A percentile compares a stretch with the other conserved stretches of the same genome.
Conservation (phyloP, 1,140 invertebrate species). For the Medauroidea extradentata region DNA sequence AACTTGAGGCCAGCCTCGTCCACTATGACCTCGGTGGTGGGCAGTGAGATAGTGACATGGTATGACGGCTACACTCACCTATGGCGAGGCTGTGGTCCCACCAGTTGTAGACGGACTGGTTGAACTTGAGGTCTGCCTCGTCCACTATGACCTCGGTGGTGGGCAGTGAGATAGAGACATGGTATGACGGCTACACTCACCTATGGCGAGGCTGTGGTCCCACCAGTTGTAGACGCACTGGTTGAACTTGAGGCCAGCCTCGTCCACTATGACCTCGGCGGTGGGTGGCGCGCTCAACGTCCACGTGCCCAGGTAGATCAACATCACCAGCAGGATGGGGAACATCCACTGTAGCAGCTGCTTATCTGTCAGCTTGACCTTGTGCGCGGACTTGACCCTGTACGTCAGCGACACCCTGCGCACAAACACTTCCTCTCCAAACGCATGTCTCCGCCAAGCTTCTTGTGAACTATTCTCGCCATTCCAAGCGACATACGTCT, state of each 20-base stretch:
- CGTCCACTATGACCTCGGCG: constrained; percentile 70
- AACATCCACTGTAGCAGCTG: constrained; percentile 88
- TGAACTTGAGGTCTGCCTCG: constrained; percentile 70
- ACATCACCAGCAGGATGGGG: constrained; percentile 79
- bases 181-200: constrained; percentile 45
- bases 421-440: too few species aligned
- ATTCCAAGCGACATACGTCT: too few species aligned
- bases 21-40: too few species aligned
- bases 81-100: constrained; percentile 88
- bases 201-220: constrained; percentile 84
- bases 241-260: constrained; percentile 71
- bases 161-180: constrained; percentile 71
- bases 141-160: constrained; percentile 71
- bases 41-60: too few species aligned
- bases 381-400: constrained; percentile 89
- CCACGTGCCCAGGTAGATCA: constrained; percentile 86
- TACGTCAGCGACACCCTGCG: constrained; percentile 86
- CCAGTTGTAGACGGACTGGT: constrained; percentile 87
- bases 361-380: constrained; percentile 87
- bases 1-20: too few species aligned
- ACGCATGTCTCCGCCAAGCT: too few species aligned
- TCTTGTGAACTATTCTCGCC: too few species aligned
- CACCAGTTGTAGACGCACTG: constrained; percentile 90
- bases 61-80: too few species aligned
- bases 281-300: constrained; percentile 75